phyloP scores from a whole-genome alignment of 2,888 invertebrate species.

The Rambutsinella grinnellia region DNA sequence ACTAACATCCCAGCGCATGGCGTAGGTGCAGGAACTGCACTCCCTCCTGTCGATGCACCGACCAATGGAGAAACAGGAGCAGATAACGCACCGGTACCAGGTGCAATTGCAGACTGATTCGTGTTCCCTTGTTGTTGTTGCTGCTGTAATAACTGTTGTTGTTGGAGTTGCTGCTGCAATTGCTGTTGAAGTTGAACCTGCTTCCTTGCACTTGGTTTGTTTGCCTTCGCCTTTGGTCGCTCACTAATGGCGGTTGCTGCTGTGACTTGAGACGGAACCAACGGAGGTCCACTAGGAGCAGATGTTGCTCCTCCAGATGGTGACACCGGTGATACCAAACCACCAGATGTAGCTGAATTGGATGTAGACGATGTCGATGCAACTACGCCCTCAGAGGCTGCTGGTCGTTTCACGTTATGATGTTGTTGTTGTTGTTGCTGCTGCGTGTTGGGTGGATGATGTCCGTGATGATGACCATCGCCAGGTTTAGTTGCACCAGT shows the following conservation, averaged over 20 bases:
- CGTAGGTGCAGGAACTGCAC: conserved; percentile 5
- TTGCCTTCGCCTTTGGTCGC: conserved; percentile 81
- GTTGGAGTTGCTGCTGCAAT: conserved; percentile 70
- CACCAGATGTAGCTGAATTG: conserved; percentile 31
- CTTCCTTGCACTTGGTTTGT: conserved; percentile 66
- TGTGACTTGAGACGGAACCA: conserved; percentile 66
- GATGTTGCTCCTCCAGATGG: conserved; percentile 34
- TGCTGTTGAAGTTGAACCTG: conserved; percentile 70
- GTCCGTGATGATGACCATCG: conserved; percentile 67
- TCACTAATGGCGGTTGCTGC: conserved; percentile 82
- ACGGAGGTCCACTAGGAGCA: conserved; percentile 60
- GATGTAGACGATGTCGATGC: conserved; percentile 29
- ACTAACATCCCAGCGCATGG: conserved; percentile 35
- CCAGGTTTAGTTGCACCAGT: conserved; percentile 53
- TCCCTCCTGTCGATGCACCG: background rate
- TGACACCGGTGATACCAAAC: conserved; percentile 37
- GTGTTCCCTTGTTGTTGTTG: conserved; percentile 68
- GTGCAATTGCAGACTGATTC: conserved; percentile 41
- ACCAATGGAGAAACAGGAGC: conserved; percentile 6
- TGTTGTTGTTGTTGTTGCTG: conserved; percentile 45
- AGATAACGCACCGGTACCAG: no score
- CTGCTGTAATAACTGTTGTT: conserved; percentile 69
- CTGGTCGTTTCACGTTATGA: conserved; percentile 51
- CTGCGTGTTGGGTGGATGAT: conserved; percentile 57
- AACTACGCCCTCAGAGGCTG: conserved; percentile 23